Base-by-base conservation (phyloP, 2,113 vertebrate genomes). In the Origma solitaria region DNA sequence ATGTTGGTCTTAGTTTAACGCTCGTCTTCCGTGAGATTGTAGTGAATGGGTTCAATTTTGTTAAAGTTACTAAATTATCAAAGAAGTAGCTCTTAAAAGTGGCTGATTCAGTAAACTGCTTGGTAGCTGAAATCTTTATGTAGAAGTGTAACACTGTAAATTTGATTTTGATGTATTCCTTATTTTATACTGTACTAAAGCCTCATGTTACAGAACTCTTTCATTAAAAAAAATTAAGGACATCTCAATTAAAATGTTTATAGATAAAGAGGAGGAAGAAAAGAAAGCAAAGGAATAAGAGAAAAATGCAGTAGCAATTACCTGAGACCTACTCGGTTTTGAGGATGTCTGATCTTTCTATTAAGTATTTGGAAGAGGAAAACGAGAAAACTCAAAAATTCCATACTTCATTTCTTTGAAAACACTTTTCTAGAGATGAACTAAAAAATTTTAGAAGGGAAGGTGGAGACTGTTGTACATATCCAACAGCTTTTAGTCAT, bases 251-350 rank as follows among this genome's bases (percentile, higher is more conserved):
- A 45, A 88, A 96, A 90, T 96, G 8, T 96, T 96, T 96, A 97
- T 97, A 96, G 95, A 97, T 97, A 97, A 97, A 97, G 95, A 94
- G 96, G 93, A 96, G 96, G 94, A 96, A 97, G 96, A 96, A 96
- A 97, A 96, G 95, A 95, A 96, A 96, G 96, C 82, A 97, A 96
- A 97, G 94, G 80, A 96, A 96, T 96, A 92, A 72, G 56, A 95
- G 90, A 94, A 96, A 96, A 97, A 92, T 90, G 40, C 24, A 33
- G 79, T 86, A 81, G 40, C 76, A 86, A 60, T 70, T 96, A 96
- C 94, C 96, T 97, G 95, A 97, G 96, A 97, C 95, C 96, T 96
- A 96, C 93, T 70, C 8, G 0, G 4, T 90, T 94, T 81, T 64
- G 56, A 81, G 64, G n/a, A 86, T 93, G 49, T 90, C 44, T 95